Conservation (phyloP, 1,140 invertebrate genomes). For the Scaptomyza pallida region DNA sequence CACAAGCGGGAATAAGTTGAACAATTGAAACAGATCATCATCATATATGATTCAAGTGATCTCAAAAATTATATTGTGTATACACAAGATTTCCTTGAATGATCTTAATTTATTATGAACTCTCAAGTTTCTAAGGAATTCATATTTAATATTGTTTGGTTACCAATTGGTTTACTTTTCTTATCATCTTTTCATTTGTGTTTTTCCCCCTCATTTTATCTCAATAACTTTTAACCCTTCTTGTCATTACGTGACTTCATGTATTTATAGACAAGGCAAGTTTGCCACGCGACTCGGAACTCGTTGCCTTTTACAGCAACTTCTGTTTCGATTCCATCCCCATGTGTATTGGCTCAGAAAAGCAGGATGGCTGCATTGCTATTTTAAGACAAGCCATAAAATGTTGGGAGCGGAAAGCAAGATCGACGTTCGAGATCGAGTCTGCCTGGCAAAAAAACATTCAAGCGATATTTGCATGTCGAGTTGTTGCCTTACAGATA, state of each 20-base stretch:
- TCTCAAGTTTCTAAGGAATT: too few relatives aligned
- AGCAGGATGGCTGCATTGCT: conserved; percentile 8
- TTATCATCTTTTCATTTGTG: too few relatives aligned
- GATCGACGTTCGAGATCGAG: conserved; percentile 4
- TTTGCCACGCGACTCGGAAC: too few relatives aligned
- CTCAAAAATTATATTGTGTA: too few relatives aligned
- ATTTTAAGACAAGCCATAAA: conserved; percentile 35
- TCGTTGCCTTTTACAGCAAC: background rate
- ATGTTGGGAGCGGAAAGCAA: conserved; percentile 8
- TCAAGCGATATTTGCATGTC: conserved; percentile 8
- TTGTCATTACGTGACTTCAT: too few relatives aligned
- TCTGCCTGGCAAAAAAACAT: background rate
- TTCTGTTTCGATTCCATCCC: background rate
- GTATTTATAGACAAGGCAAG: too few relatives aligned
- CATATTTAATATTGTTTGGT: too few relatives aligned
- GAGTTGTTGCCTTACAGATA: too few relatives aligned
- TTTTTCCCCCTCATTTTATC: background rate
- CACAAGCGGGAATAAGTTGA: background rate
- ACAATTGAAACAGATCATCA: conserved; percentile 38
- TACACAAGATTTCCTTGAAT: too few relatives aligned
- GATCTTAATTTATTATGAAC: too few relatives aligned
- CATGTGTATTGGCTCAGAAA: background rate
- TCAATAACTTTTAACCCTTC: too few relatives aligned
- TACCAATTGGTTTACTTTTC: too few relatives aligned
- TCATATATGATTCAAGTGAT: conserved; percentile 28